Base-by-base conservation (phyloP, 2,888 invertebrate species). In the Brachypterus glaber region DNA sequence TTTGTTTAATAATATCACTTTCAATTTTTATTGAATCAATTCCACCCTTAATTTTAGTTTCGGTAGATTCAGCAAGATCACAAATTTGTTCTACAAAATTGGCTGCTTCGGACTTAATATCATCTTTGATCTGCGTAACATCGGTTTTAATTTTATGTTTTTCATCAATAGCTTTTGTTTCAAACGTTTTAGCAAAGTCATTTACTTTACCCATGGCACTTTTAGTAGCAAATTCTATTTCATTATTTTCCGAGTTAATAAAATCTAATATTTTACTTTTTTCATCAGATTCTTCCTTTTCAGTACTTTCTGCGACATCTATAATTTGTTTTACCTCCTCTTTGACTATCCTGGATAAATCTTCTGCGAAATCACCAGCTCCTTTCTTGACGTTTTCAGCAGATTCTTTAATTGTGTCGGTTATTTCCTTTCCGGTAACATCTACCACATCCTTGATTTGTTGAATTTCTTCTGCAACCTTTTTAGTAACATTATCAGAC, bases 121-220 rank as follows among this genome's bases (percentile, higher is more conserved):
- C 37, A 13, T 27, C n/a, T 8, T 12, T 33, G 4, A 3, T 12
- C 15, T 37, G 15, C 21, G 32, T 27, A 15, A 17, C 32, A 16
- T 11, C 11, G 3, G 29, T 17, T 30, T 36, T 29, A 17, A 30
- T 21, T 4, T 32, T 7, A 7, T 31, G 8, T 33, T 40, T 40
- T 37, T 46, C 42, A 32, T 39, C 43, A 24, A 38, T 33, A 2
- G 33, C 36, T 36, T 37, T 37, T 25, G 27, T 21, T 34, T 33
- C 30, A 3, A 39, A 38, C n/a, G n/a, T n/a, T n/a, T n/a, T n/a
- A n/a, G n/a, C n/a, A n/a, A n/a, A n/a, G n/a, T n/a, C n/a, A n/a
- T n/a, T n/a, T n/a, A n/a, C n/a, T n/a, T n/a, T n/a, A n/a, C n/a
- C n/a, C n/a, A n/a, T n/a, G n/a, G n/a, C n/a, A n/a, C n/a, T n/a